These are phyloP conservation scores for Campylorhamphus procurvoides DNA, from an alignment of 2,113 vertebrate genomes.

Conservation along the genomic window DNA sequence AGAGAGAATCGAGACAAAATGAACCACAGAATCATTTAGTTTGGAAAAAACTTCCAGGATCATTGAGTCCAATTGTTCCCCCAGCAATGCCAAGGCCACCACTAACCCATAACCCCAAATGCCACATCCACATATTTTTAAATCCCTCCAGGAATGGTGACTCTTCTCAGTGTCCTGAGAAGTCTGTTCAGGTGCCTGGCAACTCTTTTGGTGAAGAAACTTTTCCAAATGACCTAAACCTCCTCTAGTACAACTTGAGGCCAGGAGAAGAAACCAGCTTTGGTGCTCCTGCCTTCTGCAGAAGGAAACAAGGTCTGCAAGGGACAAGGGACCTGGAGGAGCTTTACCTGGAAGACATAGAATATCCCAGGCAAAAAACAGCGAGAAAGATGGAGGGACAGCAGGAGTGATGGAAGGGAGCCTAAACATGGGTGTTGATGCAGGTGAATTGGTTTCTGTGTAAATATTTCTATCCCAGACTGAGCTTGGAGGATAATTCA, in stretches of 20 bases:
- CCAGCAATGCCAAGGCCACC: not conserved
- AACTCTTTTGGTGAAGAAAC: not conserved
- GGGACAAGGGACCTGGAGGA: not conserved
- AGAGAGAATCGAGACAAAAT: accelerated
- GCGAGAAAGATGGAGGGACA: not conserved
- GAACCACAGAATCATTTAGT: not conserved
- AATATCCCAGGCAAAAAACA: not conserved
- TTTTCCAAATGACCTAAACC: not conserved
- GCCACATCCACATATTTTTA: not conserved
- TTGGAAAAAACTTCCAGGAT: not conserved
- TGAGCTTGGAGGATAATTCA: not conserved
- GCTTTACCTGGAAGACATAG: not conserved
- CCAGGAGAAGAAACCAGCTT: not conserved
- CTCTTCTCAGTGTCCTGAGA: no score
- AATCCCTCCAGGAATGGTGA: not conserved
- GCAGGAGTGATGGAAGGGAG: not conserved
- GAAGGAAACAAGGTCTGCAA: not conserved
- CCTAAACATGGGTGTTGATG: not conserved
- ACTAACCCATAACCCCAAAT: not conserved
- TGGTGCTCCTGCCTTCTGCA: not conserved
- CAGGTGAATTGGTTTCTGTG: conserved; percentile 3
- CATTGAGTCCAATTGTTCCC: no score
- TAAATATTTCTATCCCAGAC: not conserved
- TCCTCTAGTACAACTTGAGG: not conserved
- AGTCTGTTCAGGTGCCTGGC: not conserved